These are phyloP conservation scores for Thereva unica DNA, from an alignment of 2,888 invertebrate genomes.

Conservation along the genomic window DNA sequence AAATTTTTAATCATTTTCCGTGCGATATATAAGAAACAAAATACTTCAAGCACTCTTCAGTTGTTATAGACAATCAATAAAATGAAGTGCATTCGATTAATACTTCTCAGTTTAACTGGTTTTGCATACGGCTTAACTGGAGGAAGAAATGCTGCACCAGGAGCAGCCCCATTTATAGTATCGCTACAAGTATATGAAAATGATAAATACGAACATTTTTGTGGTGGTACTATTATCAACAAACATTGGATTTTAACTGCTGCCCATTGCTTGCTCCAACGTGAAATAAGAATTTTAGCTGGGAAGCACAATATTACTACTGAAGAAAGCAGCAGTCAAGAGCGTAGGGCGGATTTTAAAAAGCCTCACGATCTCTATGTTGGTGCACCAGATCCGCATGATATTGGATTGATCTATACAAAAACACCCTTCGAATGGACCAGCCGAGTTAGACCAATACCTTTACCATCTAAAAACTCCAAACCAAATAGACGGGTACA, in stretches of 20 bases:
- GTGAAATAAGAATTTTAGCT: background rate
- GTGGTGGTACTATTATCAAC: constrained; percentile 26
- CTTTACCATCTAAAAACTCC: constrained; percentile 5
- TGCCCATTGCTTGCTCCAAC: constrained; percentile 15
- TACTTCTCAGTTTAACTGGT: no score
- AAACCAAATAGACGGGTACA: no score
- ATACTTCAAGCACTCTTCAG: no score
- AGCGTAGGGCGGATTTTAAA: constrained; percentile 6
- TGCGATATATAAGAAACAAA: no score
- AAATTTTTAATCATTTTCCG: no score
- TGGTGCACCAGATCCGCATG: constrained; percentile 12
- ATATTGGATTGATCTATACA: constrained; percentile 20
- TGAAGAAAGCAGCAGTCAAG: constrained; percentile 4
- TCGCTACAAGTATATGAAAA: no score
- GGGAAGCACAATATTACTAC: constrained; percentile 15
- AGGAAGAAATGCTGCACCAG: no score
- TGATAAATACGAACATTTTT: background rate
- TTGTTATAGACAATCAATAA: no score
- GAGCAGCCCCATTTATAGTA: no score
- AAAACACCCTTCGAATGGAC: constrained; percentile 15
- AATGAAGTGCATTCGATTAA: no score
- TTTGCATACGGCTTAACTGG: no score
- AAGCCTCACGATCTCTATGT: constrained; percentile 20
- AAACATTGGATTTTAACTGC: constrained; percentile 22
- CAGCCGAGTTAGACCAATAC: constrained; percentile 10